Evolutionary conservation across 2,888 invertebrate genomes (phyloP), one percentile per base, ranked within the genome.

Genomic region (Masnerella sp.): DNA sequence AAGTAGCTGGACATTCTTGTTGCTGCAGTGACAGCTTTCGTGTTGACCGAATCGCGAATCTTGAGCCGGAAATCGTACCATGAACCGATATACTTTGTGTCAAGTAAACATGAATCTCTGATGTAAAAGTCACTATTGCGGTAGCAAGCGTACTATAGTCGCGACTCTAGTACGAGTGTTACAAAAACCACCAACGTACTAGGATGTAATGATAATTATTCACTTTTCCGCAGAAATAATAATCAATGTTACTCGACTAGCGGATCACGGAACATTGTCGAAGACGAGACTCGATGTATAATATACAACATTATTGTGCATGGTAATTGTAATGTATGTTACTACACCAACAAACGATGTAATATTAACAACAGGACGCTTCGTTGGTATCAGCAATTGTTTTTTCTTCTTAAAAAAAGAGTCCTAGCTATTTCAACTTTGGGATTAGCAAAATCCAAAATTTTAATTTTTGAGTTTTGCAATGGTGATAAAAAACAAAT

Each of bases 251-350:
- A 70, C 12, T 42, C 51, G 22, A 58, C 58, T 70, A 70, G 52
- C 25, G 32, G 36, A 70, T 40, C 43, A 45, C 43, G 9, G 11
- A 64, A 49, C 43, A 47, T 28, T 58, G 51, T 38, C 51, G 32
- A 18, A 58, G 51, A 11, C 36, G n/a, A 51, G 36, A 51, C 32
- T 71, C 56, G 43, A 49, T 58, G 70, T 71, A 51, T 64, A 30
- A 51, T 71, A 51, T 30, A 40, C 34, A 20, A 58, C 47, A 30
- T 71, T 58, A 64, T 51, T 71, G 56, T 70, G 71, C 62, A 71
- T 71, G 64, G 34, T 71, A 52, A 71, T 49, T 65, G 71, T 71
- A 64, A 59, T 71, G 70, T 58, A 64, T 62, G 58, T 64, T 64
- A 65, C 54, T 58, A 43, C 64, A 64, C 43, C 61, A 54, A 69